These are phyloP conservation scores for Gymnocephalus cernua DNA, from an alignment of 2,113 vertebrate species.

Conservation along the genomic window DNA sequence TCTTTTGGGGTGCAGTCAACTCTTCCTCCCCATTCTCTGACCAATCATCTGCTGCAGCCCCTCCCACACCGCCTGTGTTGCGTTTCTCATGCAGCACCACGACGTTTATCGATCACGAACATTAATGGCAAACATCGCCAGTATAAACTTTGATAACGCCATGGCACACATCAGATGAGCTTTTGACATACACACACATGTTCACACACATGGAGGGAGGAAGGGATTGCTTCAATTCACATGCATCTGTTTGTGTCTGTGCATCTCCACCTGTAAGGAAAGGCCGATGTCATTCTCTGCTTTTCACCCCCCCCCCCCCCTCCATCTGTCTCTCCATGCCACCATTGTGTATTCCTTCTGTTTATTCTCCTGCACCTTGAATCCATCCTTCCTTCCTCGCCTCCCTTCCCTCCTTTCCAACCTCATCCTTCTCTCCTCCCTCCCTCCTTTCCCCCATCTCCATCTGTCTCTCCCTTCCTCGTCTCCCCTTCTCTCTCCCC, in stretches of 20 bases:
- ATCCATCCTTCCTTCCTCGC: neutral
- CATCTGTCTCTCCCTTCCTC: neutral
- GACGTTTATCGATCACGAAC: neutral
- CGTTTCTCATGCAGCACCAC: constrained; percentile 2
- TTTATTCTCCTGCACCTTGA: neutral
- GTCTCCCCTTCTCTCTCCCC: neutral
- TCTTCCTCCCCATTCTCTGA: neutral
- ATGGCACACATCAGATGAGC: neutral
- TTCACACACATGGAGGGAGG: neutral
- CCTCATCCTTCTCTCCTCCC: neutral
- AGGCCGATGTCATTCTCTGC: neutral
- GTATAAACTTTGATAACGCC: constrained; percentile 37
- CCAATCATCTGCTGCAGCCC: constrained; percentile 7
- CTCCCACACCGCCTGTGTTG: neutral
- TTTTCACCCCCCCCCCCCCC: neutral
- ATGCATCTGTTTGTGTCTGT: neutral
- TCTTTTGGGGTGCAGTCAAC: neutral
- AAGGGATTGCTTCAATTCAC: neutral
- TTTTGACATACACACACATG: neutral
- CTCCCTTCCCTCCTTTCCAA: neutral
- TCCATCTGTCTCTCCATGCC: constrained; percentile 12
- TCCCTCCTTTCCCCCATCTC: neutral
- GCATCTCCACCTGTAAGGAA: constrained; percentile 24
- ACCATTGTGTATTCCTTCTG: neutral
- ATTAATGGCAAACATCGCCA: constrained; percentile 14